Base-by-base conservation (phyloP, 1,140 invertebrate species). In the Ips nitidus region DNA sequence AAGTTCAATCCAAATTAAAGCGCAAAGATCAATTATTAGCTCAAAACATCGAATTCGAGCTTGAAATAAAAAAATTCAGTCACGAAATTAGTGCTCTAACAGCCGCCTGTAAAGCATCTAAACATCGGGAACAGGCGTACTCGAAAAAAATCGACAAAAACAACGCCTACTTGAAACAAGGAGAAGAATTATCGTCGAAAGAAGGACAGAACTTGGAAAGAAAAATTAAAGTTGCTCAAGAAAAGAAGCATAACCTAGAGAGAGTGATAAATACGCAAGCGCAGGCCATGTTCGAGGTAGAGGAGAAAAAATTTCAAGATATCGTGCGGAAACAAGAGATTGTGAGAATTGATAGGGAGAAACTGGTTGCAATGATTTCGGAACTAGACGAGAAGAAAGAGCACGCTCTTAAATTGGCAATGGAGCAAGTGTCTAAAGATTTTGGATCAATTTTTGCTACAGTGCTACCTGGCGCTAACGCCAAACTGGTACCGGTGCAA, bases 391-490 rank as follows among this genome's bases (percentile, higher is more conserved):
- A 91, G 74, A 94, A 96, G 82, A 98, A 98, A 79, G 89, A 91
- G 72, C 85, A 88, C 73, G 91, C 91, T 2, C 80, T 98, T 36
- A 81, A 88, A 47, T 84, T 88, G 70, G 95, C 96, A 2, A 95
- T 92, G 85, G 85, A 90, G 74, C 89, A 92, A 77, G 90, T 95
- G 0, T 92, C 92, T 72, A 83, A 89, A 78, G 95, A 99, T 83
- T 99, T 99, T 83, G 94, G 94, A n/a, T 92, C 93, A 1, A 99
- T 99, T 77, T 99, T 99, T 80, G 89, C 88, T 69, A 92, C 91
- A 1, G 84, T 99, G 55, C 82, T 99, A 61, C 94, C 95, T 6
- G 95, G 95, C 5, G 91, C 95, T 0, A 84, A 91, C 71, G 95
- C 95, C 0, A 91, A 92, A 80, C 84, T 99, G 2, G 85, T 88